Percentiles rank a stretch among this genome's conserved stretches.
Conservation (phyloP, 1,140 invertebrate species). For the Periplaneta americana region DNA sequence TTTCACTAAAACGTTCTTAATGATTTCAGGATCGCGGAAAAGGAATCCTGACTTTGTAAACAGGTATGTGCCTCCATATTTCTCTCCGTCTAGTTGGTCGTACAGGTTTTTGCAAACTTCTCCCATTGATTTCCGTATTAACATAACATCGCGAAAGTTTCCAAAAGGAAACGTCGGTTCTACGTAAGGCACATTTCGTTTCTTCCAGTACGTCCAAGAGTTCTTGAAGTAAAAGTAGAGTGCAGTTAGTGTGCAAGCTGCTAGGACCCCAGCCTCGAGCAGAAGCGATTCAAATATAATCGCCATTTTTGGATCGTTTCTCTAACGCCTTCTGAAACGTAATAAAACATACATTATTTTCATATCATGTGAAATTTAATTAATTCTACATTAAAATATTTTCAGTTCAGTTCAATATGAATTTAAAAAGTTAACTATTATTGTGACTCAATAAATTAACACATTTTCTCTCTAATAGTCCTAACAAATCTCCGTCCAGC, state of each 20-base stretch:
- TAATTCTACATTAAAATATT: too few relatives aligned
- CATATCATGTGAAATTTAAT: too few relatives aligned
- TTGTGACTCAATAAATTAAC: too few relatives aligned
- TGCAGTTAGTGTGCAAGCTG: background rate
- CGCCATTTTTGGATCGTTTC: background rate
- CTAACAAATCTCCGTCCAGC: too few relatives aligned
- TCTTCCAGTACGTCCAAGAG: conserved; percentile 39
- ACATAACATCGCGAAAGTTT: conserved; percentile 22
- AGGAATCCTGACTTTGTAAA: conserved; percentile 42
- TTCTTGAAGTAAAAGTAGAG: conserved; percentile 24
- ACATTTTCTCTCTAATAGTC: too few relatives aligned
- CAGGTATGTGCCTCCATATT: conserved; percentile 39
- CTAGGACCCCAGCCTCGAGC: background rate
- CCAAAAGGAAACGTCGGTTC: conserved; percentile 33
- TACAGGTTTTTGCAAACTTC: conserved; percentile 16
- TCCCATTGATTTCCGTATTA: background rate
- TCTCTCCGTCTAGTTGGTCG: conserved; percentile 32
- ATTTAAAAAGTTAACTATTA: too few relatives aligned
- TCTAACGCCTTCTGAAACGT: too few relatives aligned
- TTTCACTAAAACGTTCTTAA: conserved; percentile 40
- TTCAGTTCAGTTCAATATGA: too few relatives aligned
- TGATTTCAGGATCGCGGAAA: conserved; percentile 41
- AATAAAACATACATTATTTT: too few relatives aligned
- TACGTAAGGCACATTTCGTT: conserved; percentile 31
- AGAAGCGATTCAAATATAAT: background rate